Conservation (phyloP, 2,113 vertebrate genomes). For the Chloebia gouldiae region DNA sequence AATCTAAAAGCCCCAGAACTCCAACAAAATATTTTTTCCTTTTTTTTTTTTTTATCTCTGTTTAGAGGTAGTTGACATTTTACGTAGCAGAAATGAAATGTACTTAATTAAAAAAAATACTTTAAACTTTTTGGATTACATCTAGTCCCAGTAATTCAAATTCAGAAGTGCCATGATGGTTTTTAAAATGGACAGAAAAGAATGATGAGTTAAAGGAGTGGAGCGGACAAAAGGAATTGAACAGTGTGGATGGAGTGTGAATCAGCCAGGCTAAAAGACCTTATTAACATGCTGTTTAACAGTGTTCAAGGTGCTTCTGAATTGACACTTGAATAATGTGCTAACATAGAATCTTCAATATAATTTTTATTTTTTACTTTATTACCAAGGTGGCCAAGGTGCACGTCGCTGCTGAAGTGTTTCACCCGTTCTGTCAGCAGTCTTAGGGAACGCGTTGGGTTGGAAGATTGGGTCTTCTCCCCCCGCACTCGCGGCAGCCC, state of each 20-base stretch:
- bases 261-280: background rate
- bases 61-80: background rate
- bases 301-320: background rate
- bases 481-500: too few species aligned
- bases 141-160: background rate
- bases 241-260: too few species aligned
- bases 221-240: background rate
- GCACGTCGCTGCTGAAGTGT: accelerated
- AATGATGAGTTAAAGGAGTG: background rate
- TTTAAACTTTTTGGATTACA: background rate
- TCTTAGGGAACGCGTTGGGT: background rate
- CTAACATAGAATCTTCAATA: background rate
- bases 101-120: background rate
- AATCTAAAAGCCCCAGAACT: background rate
- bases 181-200: background rate
- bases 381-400: background rate
- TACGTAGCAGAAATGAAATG: background rate
- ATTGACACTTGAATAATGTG: background rate
- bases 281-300: background rate
- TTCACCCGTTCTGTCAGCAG: background rate
- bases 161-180: background rate
- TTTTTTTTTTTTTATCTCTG: background rate
- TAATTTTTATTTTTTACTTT: background rate
- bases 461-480: background rate
- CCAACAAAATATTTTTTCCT: background rate